Evolutionary conservation across 53 echinoderm and acorn worm genomes (phyloP).

Genomic region (Apostichopus leukothele): DNA sequence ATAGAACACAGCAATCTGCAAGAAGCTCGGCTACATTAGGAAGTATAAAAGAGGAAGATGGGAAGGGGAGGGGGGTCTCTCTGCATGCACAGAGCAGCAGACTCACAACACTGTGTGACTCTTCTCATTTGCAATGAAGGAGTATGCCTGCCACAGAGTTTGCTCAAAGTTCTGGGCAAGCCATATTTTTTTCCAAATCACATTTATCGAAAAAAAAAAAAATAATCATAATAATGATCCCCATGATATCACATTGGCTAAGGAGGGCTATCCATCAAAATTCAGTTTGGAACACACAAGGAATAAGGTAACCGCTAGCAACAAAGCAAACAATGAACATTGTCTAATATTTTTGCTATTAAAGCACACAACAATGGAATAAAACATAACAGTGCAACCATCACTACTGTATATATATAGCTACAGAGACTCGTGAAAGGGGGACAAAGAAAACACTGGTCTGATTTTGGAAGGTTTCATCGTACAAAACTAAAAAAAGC

Average conservation of each 20-base stretch:
- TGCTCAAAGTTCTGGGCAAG: no score
- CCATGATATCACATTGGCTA: no score
- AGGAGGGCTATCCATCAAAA: no score
- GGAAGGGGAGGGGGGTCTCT: not conserved
- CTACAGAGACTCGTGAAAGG: not conserved
- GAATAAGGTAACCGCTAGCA: not conserved
- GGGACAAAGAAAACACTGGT: not conserved
- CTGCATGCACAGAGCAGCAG: no score
- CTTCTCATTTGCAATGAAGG: no score
- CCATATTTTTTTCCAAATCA: no score
- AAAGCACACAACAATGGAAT: not conserved
- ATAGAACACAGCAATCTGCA: slow-evolving; percentile 18
- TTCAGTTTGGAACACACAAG: not conserved
- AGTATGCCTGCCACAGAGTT: no score
- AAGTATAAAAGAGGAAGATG: not conserved
- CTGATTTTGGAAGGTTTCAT: no score
- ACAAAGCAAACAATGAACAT: slow-evolving; percentile 3
- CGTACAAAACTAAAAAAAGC: not conserved
- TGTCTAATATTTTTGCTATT: not conserved
- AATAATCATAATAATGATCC: no score
- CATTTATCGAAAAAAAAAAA: no score
- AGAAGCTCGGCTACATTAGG: not conserved
- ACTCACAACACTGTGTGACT: no score
- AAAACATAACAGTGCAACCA: not conserved
- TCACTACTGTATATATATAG: not conserved